phyloP scores from a whole-genome alignment of 2,113 vertebrate genomes.

The Grammomys dolichurus region DNA sequence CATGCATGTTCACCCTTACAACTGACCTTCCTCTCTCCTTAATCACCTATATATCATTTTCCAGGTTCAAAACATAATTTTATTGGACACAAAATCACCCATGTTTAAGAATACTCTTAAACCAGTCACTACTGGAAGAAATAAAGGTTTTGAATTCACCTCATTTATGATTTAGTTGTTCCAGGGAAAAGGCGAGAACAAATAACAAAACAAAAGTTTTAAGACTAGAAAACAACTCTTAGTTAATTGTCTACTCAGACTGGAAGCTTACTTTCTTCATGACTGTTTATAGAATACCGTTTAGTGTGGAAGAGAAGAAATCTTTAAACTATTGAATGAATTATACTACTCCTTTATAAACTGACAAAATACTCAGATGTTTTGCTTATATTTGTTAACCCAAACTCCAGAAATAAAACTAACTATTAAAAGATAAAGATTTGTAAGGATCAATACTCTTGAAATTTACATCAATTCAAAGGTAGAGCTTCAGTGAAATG shows the following conservation, averaged over 20 bases:
- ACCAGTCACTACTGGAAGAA: background rate
- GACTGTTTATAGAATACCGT: background rate
- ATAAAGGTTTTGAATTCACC: background rate
- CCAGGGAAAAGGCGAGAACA: fast-evolving
- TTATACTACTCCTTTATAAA: background rate
- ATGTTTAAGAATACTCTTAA: background rate
- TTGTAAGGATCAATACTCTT: background rate
- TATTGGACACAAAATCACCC: background rate
- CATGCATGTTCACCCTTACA: background rate
- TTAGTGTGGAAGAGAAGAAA: background rate
- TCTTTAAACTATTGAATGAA: background rate
- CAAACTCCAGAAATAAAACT: background rate
- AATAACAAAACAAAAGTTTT: background rate
- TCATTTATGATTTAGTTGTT: background rate
- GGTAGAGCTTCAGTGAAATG: background rate
- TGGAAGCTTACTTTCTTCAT: background rate
- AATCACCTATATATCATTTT: fast-evolving
- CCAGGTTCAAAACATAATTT: background rate
- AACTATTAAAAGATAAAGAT: background rate
- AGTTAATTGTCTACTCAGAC: background rate
- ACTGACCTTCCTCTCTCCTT: no score
- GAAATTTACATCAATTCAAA: background rate
- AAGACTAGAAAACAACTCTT: background rate
- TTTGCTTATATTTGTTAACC: background rate
- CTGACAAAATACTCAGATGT: background rate